Conservation (phyloP, 2,113 vertebrate species). For the Myocastor coypus region DNA sequence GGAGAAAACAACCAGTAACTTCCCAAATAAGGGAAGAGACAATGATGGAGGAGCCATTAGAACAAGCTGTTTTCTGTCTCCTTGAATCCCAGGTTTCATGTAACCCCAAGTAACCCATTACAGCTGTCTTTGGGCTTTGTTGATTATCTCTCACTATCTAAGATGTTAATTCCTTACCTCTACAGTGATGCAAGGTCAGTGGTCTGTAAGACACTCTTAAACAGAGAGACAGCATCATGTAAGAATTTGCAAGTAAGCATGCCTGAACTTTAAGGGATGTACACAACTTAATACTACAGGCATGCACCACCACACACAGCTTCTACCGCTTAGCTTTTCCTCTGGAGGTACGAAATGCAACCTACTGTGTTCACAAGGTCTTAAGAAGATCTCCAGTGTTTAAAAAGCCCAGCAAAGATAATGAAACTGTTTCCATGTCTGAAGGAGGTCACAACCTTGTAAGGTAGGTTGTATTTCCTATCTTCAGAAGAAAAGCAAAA, state of each 20-base stretch:
- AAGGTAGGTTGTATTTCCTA: not conserved
- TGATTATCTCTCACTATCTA: no score
- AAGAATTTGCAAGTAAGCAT: not conserved
- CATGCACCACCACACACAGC: not conserved
- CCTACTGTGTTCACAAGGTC: not conserved
- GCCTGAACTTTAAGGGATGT: not conserved
- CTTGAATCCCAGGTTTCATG: no score
- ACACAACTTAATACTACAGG: not conserved
- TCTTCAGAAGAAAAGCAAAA: not conserved
- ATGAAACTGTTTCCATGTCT: not conserved
- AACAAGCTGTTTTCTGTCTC: no score
- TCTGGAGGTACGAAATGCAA: not conserved
- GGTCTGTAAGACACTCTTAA: not conserved
- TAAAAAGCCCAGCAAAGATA: not conserved
- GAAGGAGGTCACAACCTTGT: not conserved
- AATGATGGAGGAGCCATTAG: no score
- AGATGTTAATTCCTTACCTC: no score
- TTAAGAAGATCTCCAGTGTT: not conserved
- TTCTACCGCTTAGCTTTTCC: not conserved
- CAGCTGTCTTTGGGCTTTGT: no score
- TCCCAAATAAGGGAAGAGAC: no score
- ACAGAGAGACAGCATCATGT: not conserved
- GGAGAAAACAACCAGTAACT: no score
- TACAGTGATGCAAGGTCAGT: not conserved
- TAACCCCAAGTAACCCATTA: no score